These are phyloP conservation scores for Cotesia vestalis DNA, from an alignment of 1,140 invertebrate genomes.

Conservation along the genomic window DNA sequence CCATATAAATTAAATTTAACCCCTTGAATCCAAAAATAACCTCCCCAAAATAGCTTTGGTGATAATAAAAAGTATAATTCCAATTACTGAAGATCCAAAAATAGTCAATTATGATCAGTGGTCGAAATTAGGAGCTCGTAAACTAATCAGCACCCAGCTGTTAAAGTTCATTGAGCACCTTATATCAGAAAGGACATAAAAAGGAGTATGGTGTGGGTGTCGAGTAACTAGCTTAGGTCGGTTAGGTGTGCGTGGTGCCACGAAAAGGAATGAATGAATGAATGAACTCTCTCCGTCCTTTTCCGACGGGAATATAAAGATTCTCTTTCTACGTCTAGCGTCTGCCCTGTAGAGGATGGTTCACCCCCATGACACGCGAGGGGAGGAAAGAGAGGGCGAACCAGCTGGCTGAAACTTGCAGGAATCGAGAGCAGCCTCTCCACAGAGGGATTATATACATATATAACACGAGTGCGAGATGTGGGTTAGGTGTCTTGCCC, in stretches of 20 bases:
- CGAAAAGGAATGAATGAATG: constrained; percentile 43
- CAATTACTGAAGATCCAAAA: no score
- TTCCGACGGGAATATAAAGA: constrained; percentile 11
- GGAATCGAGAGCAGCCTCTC: no score
- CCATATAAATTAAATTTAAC: no score
- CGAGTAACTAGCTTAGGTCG: neutral
- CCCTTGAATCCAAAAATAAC: no score
- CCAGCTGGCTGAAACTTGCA: no score
- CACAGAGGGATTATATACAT: constrained; percentile 52
- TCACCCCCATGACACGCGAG: constrained; percentile 48
- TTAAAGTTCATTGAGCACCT: no score
- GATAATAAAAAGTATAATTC: no score
- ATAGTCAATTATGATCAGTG: no score
- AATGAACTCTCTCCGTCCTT: constrained; percentile 36
- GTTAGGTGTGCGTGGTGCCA: constrained; percentile 10
- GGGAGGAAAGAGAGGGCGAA: constrained; percentile 44
- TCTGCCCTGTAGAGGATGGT: constrained; percentile 24
- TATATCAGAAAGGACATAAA: no score
- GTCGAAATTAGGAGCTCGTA: no score
- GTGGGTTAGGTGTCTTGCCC: constrained; percentile 45
- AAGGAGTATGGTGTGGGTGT: neutral
- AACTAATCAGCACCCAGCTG: no score
- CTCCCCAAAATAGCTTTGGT: no score
- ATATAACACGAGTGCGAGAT: constrained; percentile 45
- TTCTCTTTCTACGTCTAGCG: constrained; percentile 47